phyloP scores from a whole-genome alignment of 2,113 vertebrate species.

The Sander vitreus region DNA sequence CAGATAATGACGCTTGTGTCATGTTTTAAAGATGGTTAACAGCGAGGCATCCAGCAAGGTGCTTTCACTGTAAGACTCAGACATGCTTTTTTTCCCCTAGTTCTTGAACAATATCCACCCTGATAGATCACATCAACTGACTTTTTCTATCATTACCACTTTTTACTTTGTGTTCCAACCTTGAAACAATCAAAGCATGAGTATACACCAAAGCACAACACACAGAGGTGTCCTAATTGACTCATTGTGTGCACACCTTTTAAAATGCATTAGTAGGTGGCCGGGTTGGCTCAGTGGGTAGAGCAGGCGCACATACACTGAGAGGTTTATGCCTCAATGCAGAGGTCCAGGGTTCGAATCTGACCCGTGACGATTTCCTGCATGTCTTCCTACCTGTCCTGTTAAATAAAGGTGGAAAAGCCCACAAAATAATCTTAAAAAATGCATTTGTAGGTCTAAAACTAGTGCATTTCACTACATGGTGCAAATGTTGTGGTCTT shows the following conservation, averaged over 20 bases:
- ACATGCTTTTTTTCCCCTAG: conserved; percentile 25
- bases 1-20: conserved; percentile 12
- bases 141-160: conserved; percentile 14
- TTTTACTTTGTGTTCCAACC: conserved; percentile 16
- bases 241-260: conserved; percentile 1
- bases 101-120: conserved; percentile 25
- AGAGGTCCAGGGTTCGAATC: too few species aligned
- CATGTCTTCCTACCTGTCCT: too few species aligned
- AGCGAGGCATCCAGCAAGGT: not conserved
- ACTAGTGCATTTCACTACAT: not conserved
- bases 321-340: too few species aligned
- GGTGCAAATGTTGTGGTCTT: not conserved
- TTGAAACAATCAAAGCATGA: too few species aligned
- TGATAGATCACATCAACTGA: conserved; percentile 32
- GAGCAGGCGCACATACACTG: too few species aligned
- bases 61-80: not conserved
- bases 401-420: too few species aligned
- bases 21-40: conserved; percentile 24
- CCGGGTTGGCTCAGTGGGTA: too few species aligned
- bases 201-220: conserved; percentile 3
- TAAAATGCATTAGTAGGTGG: not conserved
- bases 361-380: too few species aligned
- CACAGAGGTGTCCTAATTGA: not conserved
- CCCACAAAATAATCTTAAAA: too few species aligned
- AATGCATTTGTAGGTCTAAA: not conserved